Evolutionary conservation across 2,113 vertebrate species (phyloP).

Genomic region (Junco hyemalis): DNA sequence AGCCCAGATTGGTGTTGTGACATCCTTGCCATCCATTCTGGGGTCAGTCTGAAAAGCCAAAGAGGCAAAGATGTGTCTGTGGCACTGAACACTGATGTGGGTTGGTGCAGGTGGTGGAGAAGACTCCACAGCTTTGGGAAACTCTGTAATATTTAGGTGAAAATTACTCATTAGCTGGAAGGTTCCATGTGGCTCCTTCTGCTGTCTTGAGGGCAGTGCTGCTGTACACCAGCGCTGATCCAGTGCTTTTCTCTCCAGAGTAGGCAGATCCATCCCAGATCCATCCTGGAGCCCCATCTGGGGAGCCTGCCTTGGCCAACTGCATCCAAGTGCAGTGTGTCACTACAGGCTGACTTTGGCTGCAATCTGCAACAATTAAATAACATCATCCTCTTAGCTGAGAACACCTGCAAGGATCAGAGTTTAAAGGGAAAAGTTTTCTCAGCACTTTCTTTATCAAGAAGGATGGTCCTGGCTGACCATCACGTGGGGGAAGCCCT

Average conservation of each 20-base stretch:
- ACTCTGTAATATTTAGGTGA: neutral
- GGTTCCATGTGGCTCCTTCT: rapidly evolving
- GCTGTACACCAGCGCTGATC: neutral
- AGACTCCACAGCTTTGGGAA: neutral
- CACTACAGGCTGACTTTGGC: neutral
- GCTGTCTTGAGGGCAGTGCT: neutral
- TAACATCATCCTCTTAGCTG: neutral
- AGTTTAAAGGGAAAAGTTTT: neutral
- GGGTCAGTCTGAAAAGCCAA: neutral
- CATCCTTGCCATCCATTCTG: neutral
- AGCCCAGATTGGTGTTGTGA: neutral
- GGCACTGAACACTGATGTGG: neutral
- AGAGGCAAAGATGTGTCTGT: neutral
- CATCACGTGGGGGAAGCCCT: neutral
- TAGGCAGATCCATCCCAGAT: neutral
- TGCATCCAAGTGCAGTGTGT: rapidly evolving
- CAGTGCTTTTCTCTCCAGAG: neutral
- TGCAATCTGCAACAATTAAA: neutral
- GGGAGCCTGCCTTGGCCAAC: neutral
- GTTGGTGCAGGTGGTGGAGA: neutral
- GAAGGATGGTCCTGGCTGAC: neutral
- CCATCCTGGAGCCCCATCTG: neutral
- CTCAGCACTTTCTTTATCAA: neutral
- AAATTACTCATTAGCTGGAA: neutral
- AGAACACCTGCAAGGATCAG: neutral